Conservation (phyloP, 2,888 invertebrate species). For the Rhingia rostrata region DNA sequence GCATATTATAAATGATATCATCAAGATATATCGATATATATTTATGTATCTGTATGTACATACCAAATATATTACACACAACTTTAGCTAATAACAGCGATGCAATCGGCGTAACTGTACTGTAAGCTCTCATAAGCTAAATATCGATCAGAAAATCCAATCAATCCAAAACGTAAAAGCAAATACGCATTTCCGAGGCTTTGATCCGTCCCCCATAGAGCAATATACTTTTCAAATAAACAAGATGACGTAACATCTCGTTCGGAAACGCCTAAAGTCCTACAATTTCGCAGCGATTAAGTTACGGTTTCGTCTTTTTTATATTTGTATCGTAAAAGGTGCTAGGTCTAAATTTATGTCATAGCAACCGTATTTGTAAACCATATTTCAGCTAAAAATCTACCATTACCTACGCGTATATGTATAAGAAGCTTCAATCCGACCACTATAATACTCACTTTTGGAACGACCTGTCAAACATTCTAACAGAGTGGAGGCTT, state of each 20-base stretch:
- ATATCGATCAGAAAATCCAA: not conserved
- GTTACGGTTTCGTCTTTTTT: slow-evolving; percentile 49
- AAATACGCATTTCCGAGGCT: slow-evolving; percentile 22
- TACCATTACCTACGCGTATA: slow-evolving; percentile 16
- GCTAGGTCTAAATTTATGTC: slow-evolving; percentile 22
- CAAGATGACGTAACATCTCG: slow-evolving; percentile 20
- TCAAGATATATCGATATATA: not conserved
- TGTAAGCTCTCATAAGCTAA: no score
- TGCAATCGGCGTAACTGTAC: no score
- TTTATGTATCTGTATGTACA: not conserved
- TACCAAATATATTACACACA: no score
- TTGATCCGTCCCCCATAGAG: slow-evolving; percentile 13
- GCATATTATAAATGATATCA: not conserved
- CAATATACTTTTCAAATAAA: slow-evolving; percentile 32
- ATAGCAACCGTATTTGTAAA: slow-evolving; percentile 15
- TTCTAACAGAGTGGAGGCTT: slow-evolving; percentile 13
- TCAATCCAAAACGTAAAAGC: not conserved
- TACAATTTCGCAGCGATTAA: slow-evolving; percentile 51
- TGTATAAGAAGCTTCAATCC: not conserved
- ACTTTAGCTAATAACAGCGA: no score
- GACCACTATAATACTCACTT: slow-evolving; percentile 22
- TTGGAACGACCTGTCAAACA: not conserved
- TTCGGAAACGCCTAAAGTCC: not conserved
- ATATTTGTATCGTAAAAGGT: slow-evolving; percentile 56
- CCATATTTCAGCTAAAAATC: slow-evolving; percentile 41